Percentiles rank a stretch among this genome's conserved stretches.
phyloP scores from a whole-genome alignment of 1,140 invertebrate species.

The Calliphora vicina region DNA sequence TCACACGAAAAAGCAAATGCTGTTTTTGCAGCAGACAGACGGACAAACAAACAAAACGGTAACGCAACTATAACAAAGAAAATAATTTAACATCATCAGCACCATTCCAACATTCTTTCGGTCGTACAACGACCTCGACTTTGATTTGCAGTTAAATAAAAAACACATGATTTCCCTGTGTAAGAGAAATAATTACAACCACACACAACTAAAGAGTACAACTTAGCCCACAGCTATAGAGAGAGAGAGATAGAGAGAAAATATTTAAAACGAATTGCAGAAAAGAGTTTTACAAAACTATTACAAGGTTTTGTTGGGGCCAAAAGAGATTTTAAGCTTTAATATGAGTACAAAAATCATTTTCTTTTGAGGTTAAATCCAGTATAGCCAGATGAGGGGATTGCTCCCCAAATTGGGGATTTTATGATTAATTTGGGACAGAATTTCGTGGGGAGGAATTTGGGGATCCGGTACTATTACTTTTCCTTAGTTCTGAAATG shows the following conservation, averaged over 20 bases:
- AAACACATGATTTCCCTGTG: conserved; percentile 20
- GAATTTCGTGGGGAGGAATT: too few species aligned
- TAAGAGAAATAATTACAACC: neutral
- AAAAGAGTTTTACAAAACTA: neutral
- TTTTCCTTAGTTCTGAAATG: too few species aligned
- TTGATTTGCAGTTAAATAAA: conserved; percentile 59
- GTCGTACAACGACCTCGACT: conserved; percentile 63
- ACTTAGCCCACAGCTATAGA: neutral
- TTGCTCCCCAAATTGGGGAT: too few species aligned
- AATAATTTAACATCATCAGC: conserved; percentile 36
- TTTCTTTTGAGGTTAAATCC: neutral
- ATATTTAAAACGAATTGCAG: neutral
- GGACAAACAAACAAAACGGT: conserved; percentile 7
- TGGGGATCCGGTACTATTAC: too few species aligned
- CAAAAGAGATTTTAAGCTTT: neutral
- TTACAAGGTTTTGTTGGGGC: neutral
- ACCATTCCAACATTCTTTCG: conserved; percentile 58
- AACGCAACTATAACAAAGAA: conserved; percentile 17
- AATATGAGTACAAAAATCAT: neutral
- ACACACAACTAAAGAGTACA: neutral
- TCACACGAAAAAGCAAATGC: neutral
- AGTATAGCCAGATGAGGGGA: too few species aligned
- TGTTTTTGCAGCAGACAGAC: neutral
- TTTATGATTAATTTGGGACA: too few species aligned
- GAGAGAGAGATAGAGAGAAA: neutral